Evolutionary conservation across 2,113 vertebrate genomes (phyloP).

Genomic region (Phoenicopterus ruber): DNA sequence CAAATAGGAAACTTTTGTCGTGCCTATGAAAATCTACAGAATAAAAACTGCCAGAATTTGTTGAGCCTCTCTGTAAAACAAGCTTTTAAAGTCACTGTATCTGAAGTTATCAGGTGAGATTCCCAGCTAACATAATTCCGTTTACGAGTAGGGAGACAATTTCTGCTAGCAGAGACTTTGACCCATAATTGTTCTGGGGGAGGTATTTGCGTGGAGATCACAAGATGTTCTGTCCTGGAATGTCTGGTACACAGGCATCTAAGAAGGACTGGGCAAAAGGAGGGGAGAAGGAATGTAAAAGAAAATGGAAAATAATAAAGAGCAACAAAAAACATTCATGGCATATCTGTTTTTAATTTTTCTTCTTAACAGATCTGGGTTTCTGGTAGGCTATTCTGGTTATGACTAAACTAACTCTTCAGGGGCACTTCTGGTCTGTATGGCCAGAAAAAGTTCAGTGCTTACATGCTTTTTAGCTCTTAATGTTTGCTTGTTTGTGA

Average conservation of each 20-base stretch:
- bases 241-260: slow-evolving; percentile 52
- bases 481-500: background rate
- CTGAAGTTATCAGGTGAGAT: background rate
- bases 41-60: background rate
- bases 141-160: background rate
- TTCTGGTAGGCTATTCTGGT: slow-evolving; percentile 48
- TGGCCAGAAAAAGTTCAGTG: slow-evolving; percentile 2
- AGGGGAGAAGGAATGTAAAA: slow-evolving; percentile 42
- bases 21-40: background rate
- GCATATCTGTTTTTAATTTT: slow-evolving; percentile 56
- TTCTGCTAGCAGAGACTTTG: background rate
- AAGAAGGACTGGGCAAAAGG: slow-evolving; percentile 18
- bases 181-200: background rate
- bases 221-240: slow-evolving; percentile 21
- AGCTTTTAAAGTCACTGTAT: background rate
- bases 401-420: slow-evolving; percentile 35
- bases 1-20: background rate
- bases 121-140: background rate
- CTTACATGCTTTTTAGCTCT: background rate
- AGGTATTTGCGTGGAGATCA: background rate
- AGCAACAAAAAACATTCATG: slow-evolving; percentile 34
- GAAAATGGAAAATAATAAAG: slow-evolving; percentile 44
- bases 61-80: background rate
- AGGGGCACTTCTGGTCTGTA: background rate
- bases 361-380: slow-evolving; percentile 24